Evolutionary conservation across 2,113 vertebrate genomes (phyloP).

Genomic region (Meriones unguiculatus): DNA sequence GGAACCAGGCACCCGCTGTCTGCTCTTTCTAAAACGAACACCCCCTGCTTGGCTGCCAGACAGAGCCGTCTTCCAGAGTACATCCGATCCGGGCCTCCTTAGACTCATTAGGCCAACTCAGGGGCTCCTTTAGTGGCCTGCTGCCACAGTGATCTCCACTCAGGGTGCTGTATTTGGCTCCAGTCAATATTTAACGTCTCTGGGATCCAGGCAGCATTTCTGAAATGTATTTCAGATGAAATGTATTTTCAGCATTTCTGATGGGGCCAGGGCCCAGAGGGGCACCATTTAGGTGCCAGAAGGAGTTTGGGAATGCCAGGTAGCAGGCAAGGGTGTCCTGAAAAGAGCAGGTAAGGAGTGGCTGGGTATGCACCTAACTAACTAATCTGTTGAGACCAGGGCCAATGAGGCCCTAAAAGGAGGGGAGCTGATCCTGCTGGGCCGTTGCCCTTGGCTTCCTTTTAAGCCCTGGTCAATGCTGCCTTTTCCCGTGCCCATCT

Average conservation of each 20-base stretch:
- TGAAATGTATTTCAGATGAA: neutral
- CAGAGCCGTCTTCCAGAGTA: neutral
- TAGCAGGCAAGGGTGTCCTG: neutral
- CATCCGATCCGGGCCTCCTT: neutral
- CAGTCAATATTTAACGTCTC: neutral
- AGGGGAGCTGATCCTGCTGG: rapidly evolving
- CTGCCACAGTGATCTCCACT: neutral
- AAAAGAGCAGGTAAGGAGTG: neutral
- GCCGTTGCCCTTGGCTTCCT: neutral
- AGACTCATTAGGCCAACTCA: neutral
- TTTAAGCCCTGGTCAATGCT: neutral
- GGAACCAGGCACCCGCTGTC: neutral
- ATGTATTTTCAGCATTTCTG: neutral
- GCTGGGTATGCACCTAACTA: neutral
- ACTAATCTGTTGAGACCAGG: neutral
- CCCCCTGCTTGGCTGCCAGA: neutral
- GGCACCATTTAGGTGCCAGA: neutral
- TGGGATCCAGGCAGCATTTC: neutral
- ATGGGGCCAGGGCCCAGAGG: neutral
- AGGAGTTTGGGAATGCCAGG: neutral
- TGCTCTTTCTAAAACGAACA: neutral
- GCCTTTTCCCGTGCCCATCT: rapidly evolving
- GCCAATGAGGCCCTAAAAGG: neutral
- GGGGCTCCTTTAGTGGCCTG: neutral
- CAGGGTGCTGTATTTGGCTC: neutral